Base-by-base conservation (phyloP, 2,888 invertebrate genomes). In the Hybos culiciformis region DNA sequence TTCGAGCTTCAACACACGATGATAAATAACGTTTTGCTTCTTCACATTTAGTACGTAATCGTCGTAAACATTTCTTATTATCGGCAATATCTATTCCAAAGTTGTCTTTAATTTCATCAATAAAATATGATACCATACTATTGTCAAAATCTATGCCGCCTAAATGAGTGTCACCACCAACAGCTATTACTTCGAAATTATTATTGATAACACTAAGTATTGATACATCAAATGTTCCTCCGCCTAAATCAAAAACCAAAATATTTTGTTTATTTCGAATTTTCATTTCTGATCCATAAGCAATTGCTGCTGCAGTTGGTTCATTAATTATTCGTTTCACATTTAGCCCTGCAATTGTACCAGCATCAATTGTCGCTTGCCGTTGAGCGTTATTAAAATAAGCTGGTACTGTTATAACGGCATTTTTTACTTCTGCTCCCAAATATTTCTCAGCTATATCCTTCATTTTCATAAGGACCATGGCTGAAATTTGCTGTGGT, bases 301-400 rank as follows among this genome's bases (percentile, higher is more conserved):
- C 94, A 63, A 94, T 93, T 48, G 93, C 94, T 39, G 94, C 93
- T n/a, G 94, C 93, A 2, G 93, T 94, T 4, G 91, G 93, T 68
- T 98, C 97, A 62, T 98, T 98, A 62, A 98, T 96, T 61, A 96
- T 96, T 63, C 96, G 61, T 65, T 66, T 66, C 9, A 66, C 66
- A 51, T 64, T 63, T 39, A 66, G 57, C 43, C 66, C 66, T 53
- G 97, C 88, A 63, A 97, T 97, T 39, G 80, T 80, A 54, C 97
- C 98, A 52, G 98, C 98, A 69, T 98, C 98, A 64, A 96, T 96
- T 44, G 96, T 97, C 21, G 96, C 96, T 68, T 97, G 97, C 69
- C 98, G 81, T 69, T 99, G 98, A 50, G 96, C 96, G 68, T 98
- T 97, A 60, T 98, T 98, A 79, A 98, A 98, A 68, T 98, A 98